Evolutionary conservation across 2,797 vertebrate species (phyloP).

Genomic region (Sebastes melanostomus): DNA sequence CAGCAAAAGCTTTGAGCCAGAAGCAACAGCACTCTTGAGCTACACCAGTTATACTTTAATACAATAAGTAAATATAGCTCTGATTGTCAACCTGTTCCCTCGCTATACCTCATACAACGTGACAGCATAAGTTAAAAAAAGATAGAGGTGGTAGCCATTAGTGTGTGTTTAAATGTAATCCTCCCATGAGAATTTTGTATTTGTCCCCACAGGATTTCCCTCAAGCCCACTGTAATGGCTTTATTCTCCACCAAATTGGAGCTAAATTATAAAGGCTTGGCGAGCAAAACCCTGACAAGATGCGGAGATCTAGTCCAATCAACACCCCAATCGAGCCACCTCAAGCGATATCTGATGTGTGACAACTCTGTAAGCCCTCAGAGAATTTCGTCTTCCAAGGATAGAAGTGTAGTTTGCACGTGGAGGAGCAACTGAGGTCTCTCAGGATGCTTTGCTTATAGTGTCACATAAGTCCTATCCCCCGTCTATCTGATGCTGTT

Average conservation of each 20-base stretch:
- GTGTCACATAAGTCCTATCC: slow-evolving; percentile 32
- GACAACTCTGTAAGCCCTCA: slow-evolving; percentile 44
- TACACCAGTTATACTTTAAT: neutral
- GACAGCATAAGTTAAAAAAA: neutral
- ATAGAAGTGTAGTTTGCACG: slow-evolving; percentile 34
- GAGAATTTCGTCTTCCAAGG: slow-evolving; percentile 31
- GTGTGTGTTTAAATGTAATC: slow-evolving; percentile 1
- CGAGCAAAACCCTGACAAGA: slow-evolving; percentile 38
- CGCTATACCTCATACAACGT: neutral
- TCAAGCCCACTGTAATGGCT: slow-evolving; percentile 18
- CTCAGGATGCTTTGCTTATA: slow-evolving; percentile 21
- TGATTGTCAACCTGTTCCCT: neutral
- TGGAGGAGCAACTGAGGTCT: slow-evolving; percentile 19
- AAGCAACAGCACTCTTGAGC: neutral
- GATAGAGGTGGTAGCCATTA: neutral
- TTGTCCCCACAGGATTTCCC: neutral
- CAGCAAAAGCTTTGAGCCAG: neutral
- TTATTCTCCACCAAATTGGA: slow-evolving; percentile 26
- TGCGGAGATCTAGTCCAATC: slow-evolving; percentile 51
- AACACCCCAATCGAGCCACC: slow-evolving; percentile 44
- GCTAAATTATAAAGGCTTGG: slow-evolving; percentile 28
- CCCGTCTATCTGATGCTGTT: slow-evolving; percentile 21
- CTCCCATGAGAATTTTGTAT: neutral
- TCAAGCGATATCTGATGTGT: slow-evolving; percentile 53
- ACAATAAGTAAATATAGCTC: neutral